Percentiles rank a stretch among this genome's conserved stretches.
These are phyloP conservation scores for Panurus biarmicus DNA, from an alignment of 2,113 vertebrate species.

Conservation along the genomic window DNA sequence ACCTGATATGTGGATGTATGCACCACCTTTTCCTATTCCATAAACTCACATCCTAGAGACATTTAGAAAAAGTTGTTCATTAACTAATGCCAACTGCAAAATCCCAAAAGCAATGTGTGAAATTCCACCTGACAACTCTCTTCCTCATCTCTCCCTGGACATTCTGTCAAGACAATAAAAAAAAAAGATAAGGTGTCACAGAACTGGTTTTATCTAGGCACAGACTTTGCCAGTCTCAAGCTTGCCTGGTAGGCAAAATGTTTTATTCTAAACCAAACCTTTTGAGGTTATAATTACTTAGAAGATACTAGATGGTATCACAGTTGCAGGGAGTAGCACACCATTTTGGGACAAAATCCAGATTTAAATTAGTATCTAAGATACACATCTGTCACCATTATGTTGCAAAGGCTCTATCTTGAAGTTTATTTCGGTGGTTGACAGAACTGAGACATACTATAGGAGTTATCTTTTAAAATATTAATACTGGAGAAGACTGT, in stretches of 20 bases:
- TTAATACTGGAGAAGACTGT: not conserved
- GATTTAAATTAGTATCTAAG: not conserved
- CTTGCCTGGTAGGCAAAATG: not conserved
- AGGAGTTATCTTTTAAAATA: conserved; percentile 9
- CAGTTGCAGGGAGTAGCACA: not conserved
- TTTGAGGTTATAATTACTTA: not conserved
- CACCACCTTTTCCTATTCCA: not conserved
- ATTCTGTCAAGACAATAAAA: not conserved
- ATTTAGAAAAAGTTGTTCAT: not conserved
- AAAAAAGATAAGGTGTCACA: not conserved
- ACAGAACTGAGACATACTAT: not conserved
- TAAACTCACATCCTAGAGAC: not conserved
- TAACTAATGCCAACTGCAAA: not conserved
- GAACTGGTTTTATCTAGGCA: not conserved
- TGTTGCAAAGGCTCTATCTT: not conserved
- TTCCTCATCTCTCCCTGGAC: not conserved
- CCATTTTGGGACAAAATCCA: not conserved
- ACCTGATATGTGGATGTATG: not conserved
- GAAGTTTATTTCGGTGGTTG: not conserved
- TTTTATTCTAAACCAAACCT: not conserved
- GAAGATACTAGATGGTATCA: not conserved
- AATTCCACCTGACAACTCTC: not conserved
- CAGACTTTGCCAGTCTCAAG: not conserved
- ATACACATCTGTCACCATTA: not conserved
- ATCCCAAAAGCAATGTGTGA: not conserved